These are phyloP conservation scores for Ariolimax columbianus DNA, from an alignment of 2,888 invertebrate species.

Conservation along the genomic window DNA sequence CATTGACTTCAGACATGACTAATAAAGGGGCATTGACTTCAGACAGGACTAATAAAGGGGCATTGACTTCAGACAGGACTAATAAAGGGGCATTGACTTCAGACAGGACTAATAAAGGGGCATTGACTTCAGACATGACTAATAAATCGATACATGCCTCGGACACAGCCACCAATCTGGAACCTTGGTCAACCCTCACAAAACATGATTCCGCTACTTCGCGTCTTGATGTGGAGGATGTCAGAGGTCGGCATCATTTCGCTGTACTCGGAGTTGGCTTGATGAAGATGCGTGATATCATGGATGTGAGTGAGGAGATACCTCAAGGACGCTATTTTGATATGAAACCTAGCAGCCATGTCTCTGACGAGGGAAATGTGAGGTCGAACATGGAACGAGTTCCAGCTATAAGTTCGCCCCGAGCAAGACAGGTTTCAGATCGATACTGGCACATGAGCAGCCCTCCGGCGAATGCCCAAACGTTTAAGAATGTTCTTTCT, in stretches of 20 bases:
- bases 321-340: not conserved
- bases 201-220: not conserved
- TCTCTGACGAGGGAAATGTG: no score
- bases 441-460: not conserved
- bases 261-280: slow-evolving; percentile 20
- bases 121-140: no score
- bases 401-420: not conserved
- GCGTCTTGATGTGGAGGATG: not conserved
- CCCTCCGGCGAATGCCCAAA: not conserved
- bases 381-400: not conserved
- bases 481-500: not conserved
- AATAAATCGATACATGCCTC: not conserved
- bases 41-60: no score
- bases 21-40: no score
- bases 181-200: not conserved
- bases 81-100: no score
- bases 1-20: no score
- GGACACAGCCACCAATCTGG: not conserved
- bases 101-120: no score
- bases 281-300: not conserved
- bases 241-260: not conserved
- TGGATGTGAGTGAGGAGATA: not conserved
- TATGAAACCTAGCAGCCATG: not conserved
- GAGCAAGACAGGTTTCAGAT: not conserved
- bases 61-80: no score